Evolutionary conservation across 2,888 invertebrate genomes (phyloP), one percentile per base, ranked within the genome.

Genomic region (Trissonchulus latispiculum): DNA sequence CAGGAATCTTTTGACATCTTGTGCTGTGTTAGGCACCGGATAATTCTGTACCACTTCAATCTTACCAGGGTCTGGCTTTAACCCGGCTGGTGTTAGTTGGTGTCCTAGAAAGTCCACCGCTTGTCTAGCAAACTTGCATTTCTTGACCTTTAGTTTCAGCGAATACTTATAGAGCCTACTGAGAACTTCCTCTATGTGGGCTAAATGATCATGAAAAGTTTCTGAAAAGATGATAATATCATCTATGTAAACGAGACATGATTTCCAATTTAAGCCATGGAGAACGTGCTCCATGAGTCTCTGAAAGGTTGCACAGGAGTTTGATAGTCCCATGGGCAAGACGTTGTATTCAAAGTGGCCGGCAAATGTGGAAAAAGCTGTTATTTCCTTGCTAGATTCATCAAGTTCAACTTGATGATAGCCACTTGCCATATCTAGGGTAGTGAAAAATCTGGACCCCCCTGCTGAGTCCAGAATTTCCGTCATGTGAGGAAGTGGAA

Each of bases 231-330:
- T 23, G 3, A 71, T 29, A 69, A 62, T 68, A 31, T 71, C 71
- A 71, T 71, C 71, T 3, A 71, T 8, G 31, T 71, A 71, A 3
- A 33, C 67, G 23, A 71, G 32, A 18, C 72, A 31, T 18, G 2
- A 35, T 71, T 71, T 18, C 66, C 64, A 36, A 23, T 36, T 2
- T 31, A 70, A 33, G 18, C 36, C 71, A 33, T 8, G 18, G 2
- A 72, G n/a, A 35, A 72, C 36, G 3, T 23, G 3, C 18, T 72
- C 33, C 33, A 72, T 72, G 2, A 75, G 71, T 18, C 75, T 36
- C 72, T 78, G 75, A 59, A 77, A 78, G 15, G 75, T 75, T 0
- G 77, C 74, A 29, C 75, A 74, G 36, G 75, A 73, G 32, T 75
- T 76, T 1, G 73, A 72, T 0, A 77, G 3, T 48, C 48, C 48